Evolutionary conservation across 2,888 invertebrate species (phyloP), one percentile per base, ranked within the genome.

Genomic region (Thera britannica): DNA sequence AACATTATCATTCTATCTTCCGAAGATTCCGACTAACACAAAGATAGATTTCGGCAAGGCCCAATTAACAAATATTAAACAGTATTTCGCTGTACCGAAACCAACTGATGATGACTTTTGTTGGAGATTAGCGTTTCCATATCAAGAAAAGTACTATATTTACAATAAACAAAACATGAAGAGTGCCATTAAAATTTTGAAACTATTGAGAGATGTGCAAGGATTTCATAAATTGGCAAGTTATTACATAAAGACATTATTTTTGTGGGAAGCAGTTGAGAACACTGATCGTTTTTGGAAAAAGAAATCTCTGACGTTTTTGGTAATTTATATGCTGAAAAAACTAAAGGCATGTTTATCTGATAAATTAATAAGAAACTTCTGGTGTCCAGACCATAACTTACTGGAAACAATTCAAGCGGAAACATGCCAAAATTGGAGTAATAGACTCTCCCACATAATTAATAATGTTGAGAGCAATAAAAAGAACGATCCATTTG

Each of bases 81-180:
- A 76, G 57, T 89, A 88, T 76, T 89, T 86, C 77, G 83, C 84
- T 38, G 89, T 89, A 46, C 89, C 89, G 0, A 89, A 89, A 79
- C 88, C 89, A 34, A 83, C 75, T 62, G 75, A 80, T 23, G 78
- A 86, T 66, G 80, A 86, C 68, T 84, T 75, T 69, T 83, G 85
- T 74, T 89, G 89, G 89, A 80, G 89, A 69, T 69, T 89, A 60
- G 82, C 87, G 41, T 89, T 89, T 68, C 89, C 89, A 2, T 83
- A 83, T 74, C 89, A 89, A 71, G 89, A 89, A 79, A 77, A 85
- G 54, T 72, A 76, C 71, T 81, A 81, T 58, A 77, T 87, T 6
- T 74, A 78, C n/a, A 73, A 81, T 58, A 86, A 77, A 67, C 73
- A 87, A 67, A 86, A 89, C 73, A 82, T 89, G 71, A 89, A 89